A percentile compares a stretch with the other conserved stretches of the same genome.
These are phyloP conservation scores for Drosophila pruinosa DNA, from an alignment of 1,140 invertebrate genomes.

Conservation along the genomic window DNA sequence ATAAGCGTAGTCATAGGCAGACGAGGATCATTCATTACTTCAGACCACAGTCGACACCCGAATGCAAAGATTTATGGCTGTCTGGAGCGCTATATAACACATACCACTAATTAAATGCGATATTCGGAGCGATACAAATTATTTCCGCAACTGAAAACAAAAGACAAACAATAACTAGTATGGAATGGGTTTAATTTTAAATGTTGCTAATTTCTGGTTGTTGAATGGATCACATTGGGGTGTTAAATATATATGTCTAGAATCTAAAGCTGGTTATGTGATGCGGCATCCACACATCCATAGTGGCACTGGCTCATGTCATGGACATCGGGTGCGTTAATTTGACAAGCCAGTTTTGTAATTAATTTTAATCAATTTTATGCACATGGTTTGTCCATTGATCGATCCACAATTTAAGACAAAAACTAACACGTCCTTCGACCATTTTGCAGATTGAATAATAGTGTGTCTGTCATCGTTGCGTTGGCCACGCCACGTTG, in stretches of 20 bases:
- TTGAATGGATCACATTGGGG: constrained; percentile 1
- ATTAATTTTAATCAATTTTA: constrained; percentile 59
- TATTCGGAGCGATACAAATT: constrained; percentile 18
- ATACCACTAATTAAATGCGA: constrained; percentile 29
- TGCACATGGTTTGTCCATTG: constrained; percentile 12
- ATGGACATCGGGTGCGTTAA: constrained; percentile 54
- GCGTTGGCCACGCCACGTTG: not conserved
- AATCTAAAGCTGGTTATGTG: not conserved
- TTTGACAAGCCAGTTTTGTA: constrained; percentile 60
- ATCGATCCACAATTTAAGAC: constrained; percentile 19
- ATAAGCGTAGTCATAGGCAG: constrained; percentile 3
- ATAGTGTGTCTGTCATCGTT: not conserved
- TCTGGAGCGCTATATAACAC: not conserved
- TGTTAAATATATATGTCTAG: constrained; percentile 12
- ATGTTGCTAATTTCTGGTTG: constrained; percentile 26
- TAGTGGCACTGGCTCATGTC: constrained; percentile 42
- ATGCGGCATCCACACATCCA: not conserved
- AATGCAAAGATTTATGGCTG: constrained; percentile 16
- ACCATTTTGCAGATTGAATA: constrained; percentile 12
- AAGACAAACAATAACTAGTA: constrained; percentile 6
- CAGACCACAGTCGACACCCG: constrained; percentile 10
- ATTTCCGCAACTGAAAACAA: constrained; percentile 29
- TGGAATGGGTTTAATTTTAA: not conserved
- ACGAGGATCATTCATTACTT: constrained; percentile 15
- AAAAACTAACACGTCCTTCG: constrained; percentile 33